Evolutionary conservation across 2,888 invertebrate species (phyloP), one percentile per base, ranked within the genome.

Genomic region (Steromphala cineraria): DNA sequence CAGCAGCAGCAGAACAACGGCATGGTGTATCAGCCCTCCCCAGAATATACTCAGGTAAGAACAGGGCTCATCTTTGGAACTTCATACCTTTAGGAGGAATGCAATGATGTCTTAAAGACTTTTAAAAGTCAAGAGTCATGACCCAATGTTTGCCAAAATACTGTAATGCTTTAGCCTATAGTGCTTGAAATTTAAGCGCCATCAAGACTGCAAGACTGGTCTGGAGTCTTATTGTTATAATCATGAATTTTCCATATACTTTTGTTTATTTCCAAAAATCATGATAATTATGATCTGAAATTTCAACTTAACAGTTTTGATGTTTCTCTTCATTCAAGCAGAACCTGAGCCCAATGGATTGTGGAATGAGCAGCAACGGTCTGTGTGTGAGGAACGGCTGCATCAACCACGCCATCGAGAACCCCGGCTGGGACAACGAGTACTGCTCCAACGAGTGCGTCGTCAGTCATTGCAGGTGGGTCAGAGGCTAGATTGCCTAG

Each of bases 391-490:
- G 98, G 84, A 96, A 96, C 91, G 98, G 98, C 87, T 98, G 98
- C 94, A 96, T 96, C 85, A 98, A 98, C 94, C 96, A 96, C 67
- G 97, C 98, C 85, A 96, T 98, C 90, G 96, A 97, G 87, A 98
- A 97, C 94, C 96, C 96, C 86, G 98, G 98, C 94, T 98, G 98
- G 98, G 98, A 98, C 94, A 97, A 97, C 93, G 98, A 98, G 94
- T 98, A 98, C 94, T 98, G 98, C 95, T 97, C 98, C 94, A 98
- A 98, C 94, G 98, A 98, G 94, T 98, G 98, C 94, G 98, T 98
- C 86, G 97, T 98, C 93, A 97, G 96, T 94, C 98, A 98, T 94
- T 98, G 98, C 96, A 96, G 97, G 96, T 96, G 93, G 84, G 92
- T 53, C 19, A 24, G 13, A 53, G 17, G 5, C 17, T 80, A 28